Percentiles rank a stretch among this genome's conserved stretches.
These are phyloP conservation scores for Donacobius atricapilla DNA, from an alignment of 2,113 vertebrate genomes.

Conservation along the genomic window DNA sequence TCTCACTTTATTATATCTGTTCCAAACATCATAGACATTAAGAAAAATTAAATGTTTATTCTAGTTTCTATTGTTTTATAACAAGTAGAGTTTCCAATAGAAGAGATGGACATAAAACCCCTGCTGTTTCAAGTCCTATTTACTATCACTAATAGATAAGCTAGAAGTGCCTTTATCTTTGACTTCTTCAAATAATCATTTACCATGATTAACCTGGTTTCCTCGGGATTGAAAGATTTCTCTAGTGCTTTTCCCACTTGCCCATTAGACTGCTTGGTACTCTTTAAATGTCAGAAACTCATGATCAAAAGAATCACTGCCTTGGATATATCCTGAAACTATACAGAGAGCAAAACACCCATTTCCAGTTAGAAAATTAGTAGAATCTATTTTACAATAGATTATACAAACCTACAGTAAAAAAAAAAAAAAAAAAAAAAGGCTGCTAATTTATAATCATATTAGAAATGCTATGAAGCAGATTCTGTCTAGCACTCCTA, in stretches of 20 bases:
- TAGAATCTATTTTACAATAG: too few relatives aligned
- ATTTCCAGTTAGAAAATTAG: not conserved
- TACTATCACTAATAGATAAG: not conserved
- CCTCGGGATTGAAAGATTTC: not conserved
- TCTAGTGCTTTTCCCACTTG: not conserved
- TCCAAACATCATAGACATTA: not conserved
- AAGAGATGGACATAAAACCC: not conserved
- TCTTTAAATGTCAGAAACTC: not conserved
- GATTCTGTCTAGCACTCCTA: not conserved
- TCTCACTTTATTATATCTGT: not conserved
- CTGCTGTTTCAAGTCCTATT: not conserved
- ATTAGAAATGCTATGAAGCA: not conserved
- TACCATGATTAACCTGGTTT: not conserved
- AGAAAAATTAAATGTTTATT: not conserved
- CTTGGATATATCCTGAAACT: not conserved
- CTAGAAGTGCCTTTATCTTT: not conserved
- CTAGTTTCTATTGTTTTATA: not conserved
- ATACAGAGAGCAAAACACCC: not conserved
- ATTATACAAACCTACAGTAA: too few relatives aligned
- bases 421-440: not conserved
- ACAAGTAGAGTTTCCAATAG: not conserved
- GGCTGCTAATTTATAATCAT: not conserved
- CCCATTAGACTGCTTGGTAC: not conserved
- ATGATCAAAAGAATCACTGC: not conserved
- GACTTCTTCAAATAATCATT: not conserved